These are phyloP conservation scores for Cryptomyrus ogoouensis DNA, from an alignment of 2,113 vertebrate species.

Conservation along the genomic window DNA sequence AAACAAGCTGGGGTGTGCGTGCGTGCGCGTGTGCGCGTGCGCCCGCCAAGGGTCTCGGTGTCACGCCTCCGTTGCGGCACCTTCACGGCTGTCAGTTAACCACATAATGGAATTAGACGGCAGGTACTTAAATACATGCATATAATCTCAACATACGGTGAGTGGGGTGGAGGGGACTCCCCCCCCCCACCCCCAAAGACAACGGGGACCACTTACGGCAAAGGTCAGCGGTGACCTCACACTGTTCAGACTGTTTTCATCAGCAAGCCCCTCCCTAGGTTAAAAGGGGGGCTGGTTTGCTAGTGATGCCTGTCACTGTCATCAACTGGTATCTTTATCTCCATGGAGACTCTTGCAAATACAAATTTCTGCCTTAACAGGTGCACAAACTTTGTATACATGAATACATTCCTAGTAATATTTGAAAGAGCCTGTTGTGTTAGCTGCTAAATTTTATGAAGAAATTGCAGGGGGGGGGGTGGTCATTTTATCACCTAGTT, in stretches of 20 bases:
- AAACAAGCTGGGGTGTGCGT: neutral
- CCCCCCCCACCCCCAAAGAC: neutral
- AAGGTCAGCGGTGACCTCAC: constrained; percentile 32
- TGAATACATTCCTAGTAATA: neutral
- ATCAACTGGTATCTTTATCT: neutral
- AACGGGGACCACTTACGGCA: constrained; percentile 10
- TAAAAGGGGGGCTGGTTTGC: neutral
- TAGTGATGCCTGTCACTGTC: neutral
- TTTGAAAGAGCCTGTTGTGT: neutral
- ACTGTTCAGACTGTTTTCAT: constrained; percentile 4
- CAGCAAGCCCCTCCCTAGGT: neutral
- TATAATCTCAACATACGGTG: constrained; percentile 32
- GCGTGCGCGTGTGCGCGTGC: neutral
- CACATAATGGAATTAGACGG: constrained; percentile 25
- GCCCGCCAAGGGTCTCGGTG: neutral
- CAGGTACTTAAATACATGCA: constrained; percentile 33
- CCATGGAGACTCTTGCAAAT: neutral
- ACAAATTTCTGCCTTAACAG: neutral
- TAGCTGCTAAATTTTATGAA: neutral
- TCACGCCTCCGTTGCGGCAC: constrained; percentile 14
- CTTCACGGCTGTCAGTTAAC: constrained; percentile 25
- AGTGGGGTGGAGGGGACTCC: constrained; percentile 2
- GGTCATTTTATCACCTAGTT: neutral
- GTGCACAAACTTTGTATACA: neutral
- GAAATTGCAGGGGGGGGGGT: neutral